phyloP scores from a whole-genome alignment of 2,888 invertebrate species.

The Machimus rusticus region DNA sequence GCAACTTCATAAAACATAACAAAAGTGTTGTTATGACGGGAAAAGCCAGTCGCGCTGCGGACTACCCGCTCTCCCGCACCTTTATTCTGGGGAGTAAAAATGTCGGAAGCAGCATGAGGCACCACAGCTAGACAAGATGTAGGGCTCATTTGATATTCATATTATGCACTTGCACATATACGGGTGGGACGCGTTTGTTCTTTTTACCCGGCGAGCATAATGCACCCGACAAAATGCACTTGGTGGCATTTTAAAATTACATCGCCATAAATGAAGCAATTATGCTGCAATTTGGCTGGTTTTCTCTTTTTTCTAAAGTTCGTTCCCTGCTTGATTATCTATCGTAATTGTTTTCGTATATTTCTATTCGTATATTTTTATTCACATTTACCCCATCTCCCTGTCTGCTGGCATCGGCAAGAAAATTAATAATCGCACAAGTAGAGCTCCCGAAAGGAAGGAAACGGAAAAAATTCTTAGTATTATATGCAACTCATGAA shows the following conservation, averaged over 20 bases:
- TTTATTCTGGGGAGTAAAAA: background rate
- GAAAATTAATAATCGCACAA: too few relatives aligned
- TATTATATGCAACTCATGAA: too few relatives aligned
- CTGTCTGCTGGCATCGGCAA: too few relatives aligned
- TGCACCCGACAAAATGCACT: background rate
- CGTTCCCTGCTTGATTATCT: slow-evolving; percentile 11
- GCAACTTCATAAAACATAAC: slow-evolving; percentile 11
- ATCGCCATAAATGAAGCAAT: slow-evolving; percentile 34
- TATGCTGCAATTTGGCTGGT: slow-evolving; percentile 15
- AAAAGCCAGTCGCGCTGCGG: background rate
- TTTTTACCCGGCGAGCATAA: slow-evolving; percentile 23
- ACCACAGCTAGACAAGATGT: slow-evolving; percentile 25
- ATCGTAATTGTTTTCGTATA: background rate
- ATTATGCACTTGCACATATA: slow-evolving; percentile 26
- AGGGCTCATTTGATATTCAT: slow-evolving; percentile 34
- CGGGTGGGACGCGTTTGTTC: slow-evolving; percentile 5
- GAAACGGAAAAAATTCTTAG: too few relatives aligned
- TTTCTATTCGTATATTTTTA: background rate
- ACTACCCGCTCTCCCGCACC: background rate
- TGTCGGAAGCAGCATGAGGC: slow-evolving; percentile 17
- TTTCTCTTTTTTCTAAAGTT: slow-evolving; percentile 13
- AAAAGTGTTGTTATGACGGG: slow-evolving; percentile 24
- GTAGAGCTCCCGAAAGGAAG: too few relatives aligned
- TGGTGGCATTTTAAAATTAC: background rate
- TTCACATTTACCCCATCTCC: too few relatives aligned